Evolutionary conservation across 2,888 invertebrate genomes (phyloP).

Genomic region (Caenorhabditis sp.): DNA sequence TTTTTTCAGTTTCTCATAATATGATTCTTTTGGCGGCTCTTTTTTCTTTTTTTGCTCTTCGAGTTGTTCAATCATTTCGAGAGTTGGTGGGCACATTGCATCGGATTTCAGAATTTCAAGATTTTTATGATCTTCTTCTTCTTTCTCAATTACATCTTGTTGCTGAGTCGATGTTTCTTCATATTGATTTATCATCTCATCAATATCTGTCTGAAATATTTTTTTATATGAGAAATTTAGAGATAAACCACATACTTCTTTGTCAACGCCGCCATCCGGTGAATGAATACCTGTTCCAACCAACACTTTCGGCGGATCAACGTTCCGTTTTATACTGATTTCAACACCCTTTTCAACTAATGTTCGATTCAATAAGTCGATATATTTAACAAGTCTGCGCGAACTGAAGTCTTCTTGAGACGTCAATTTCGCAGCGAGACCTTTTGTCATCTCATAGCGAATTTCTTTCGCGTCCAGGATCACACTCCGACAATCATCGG

Average conservation of each 20-base stretch:
- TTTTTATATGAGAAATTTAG: background rate
- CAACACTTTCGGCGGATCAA: constrained; percentile 52
- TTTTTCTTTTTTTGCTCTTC: constrained; percentile 34
- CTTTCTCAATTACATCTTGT: constrained; percentile 18
- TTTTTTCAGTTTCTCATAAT: constrained; percentile 46
- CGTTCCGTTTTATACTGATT: constrained; percentile 35
- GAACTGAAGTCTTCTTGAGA: constrained; percentile 34
- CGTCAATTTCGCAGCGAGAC: constrained; percentile 32
- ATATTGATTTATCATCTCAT: constrained; percentile 27
- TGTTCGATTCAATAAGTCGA: constrained; percentile 25
- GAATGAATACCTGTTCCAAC: constrained; percentile 44
- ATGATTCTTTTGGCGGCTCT: constrained; percentile 39
- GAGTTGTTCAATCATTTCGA: constrained; percentile 40
- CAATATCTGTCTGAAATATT: constrained; percentile 29
- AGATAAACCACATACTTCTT: constrained; percentile 12
- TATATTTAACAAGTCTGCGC: constrained; percentile 28
- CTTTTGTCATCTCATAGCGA: constrained; percentile 38
- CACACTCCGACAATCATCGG: constrained; percentile 36
- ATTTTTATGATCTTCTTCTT: constrained; percentile 16
- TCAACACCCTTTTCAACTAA: constrained; percentile 36
- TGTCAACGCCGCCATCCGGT: constrained; percentile 43
- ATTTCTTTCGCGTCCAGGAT: constrained; percentile 38
- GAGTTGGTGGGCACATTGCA: constrained; percentile 47
- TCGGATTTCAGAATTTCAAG: constrained; percentile 25
- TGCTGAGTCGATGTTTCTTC: constrained; percentile 15